Percentiles rank a stretch among this genome's conserved stretches.
Evolutionary conservation across 2,797 vertebrate genomes (phyloP).

Genomic region (Carapus acus): DNA sequence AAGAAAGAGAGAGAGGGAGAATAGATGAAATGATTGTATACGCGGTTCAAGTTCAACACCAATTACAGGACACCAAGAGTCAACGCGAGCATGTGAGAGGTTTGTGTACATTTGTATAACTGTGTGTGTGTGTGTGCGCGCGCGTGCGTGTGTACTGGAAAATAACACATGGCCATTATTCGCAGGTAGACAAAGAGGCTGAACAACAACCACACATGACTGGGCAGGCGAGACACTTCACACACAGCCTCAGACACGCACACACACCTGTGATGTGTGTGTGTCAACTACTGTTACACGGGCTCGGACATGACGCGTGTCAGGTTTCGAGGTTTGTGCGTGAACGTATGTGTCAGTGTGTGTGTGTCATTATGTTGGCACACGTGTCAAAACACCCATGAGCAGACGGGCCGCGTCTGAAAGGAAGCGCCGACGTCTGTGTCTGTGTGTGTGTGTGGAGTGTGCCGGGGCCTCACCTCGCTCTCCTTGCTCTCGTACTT

Average conservation of each 20-base stretch:
- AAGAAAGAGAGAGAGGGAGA: neutral
- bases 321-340: conserved; percentile 38
- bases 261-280: no score
- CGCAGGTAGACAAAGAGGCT: neutral
- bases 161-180: conserved; percentile 7
- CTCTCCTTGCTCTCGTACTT: conserved; percentile 93
- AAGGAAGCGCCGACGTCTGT: neutral
- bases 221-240: conserved; percentile 22
- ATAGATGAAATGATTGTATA: conserved; percentile 2
- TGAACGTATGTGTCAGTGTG: conserved; percentile 13
- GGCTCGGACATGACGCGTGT: conserved; percentile 20
- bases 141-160: neutral
- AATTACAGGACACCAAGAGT: neutral
- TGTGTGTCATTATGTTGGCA: conserved; percentile 5
- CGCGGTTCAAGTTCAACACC: no score
- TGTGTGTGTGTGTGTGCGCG: neutral
- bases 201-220: conserved; percentile 32
- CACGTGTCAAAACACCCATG: neutral
- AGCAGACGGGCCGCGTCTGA: conserved; percentile 4
- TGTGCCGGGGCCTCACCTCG: conserved; percentile 72
- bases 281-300: conserved; percentile 30
- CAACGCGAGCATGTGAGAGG: neutral
- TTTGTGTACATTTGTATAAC: neutral
- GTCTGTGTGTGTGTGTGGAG: neutral
- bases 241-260: conserved; percentile 2